Conservation (phyloP, 23 tunicate genomes). For the Aplidium turbinatum region DNA sequence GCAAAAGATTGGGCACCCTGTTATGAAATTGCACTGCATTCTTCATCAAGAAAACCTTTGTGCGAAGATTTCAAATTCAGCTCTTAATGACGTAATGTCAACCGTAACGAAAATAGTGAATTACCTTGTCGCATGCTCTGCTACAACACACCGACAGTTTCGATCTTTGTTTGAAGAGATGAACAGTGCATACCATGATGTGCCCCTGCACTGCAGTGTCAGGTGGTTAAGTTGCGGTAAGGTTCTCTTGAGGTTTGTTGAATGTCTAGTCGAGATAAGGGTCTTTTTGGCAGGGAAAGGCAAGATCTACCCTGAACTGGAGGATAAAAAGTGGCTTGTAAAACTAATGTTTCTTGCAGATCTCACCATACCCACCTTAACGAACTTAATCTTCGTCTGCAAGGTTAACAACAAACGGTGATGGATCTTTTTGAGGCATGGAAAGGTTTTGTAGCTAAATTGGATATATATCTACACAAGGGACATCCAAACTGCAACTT, state of each 20-base stretch:
- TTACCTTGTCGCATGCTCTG: slow-evolving; percentile 57
- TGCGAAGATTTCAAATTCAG: slow-evolving; percentile 52
- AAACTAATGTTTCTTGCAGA: slow-evolving; percentile 60
- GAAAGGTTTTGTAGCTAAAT: slow-evolving; percentile 65
- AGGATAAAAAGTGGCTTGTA: slow-evolving; percentile 63
- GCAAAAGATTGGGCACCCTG: slow-evolving; percentile 31
- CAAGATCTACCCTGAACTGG: slow-evolving; percentile 55
- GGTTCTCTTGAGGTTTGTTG: slow-evolving; percentile 60
- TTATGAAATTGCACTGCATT: slow-evolving; percentile 54
- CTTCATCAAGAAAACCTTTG: slow-evolving; percentile 56
- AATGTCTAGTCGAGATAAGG: slow-evolving; percentile 64
- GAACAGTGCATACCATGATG: slow-evolving; percentile 56
- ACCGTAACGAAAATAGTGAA: slow-evolving; percentile 52
- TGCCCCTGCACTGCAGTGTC: slow-evolving; percentile 40
- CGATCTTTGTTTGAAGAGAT: slow-evolving; percentile 70
- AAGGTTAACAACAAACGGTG: slow-evolving; percentile 49
- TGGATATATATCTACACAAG: slow-evolving; percentile 62
- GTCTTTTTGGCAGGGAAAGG: slow-evolving; percentile 60
- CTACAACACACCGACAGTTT: slow-evolving; percentile 65
- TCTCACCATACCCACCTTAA: slow-evolving; percentile 61
- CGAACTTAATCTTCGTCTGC: slow-evolving; percentile 68
- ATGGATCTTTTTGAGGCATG: slow-evolving; percentile 60
- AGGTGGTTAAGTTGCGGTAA: slow-evolving; percentile 58
- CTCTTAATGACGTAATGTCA: slow-evolving; percentile 40
- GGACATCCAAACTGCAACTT: slow-evolving; percentile 54